These are phyloP conservation scores for Agelas oroides DNA, from an alignment of 37 sponge, comb jelly and placozoan species.

Conservation along the genomic window DNA sequence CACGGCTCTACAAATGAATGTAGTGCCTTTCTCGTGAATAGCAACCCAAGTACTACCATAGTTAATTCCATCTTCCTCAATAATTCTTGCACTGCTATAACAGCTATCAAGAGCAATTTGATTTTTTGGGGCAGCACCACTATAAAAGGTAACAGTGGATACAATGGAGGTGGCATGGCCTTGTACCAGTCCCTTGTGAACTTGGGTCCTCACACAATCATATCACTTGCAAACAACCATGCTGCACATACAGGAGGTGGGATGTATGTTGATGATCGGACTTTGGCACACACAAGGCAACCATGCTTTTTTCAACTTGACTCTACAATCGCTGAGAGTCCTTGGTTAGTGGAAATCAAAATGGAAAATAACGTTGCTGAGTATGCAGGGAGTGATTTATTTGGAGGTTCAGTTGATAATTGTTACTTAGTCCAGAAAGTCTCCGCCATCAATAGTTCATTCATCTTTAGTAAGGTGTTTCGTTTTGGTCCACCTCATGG, in stretches of 20 bases:
- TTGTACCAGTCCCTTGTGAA: background rate
- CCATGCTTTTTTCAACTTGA: background rate
- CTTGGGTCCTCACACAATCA: background rate
- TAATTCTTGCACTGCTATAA: background rate
- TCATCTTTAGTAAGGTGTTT: no score
- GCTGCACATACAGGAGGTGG: background rate
- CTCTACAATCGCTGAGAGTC: background rate
- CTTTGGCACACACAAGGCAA: background rate
- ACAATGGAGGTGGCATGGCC: background rate
- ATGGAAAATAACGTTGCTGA: background rate
- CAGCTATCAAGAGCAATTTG: background rate
- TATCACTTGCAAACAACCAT: background rate
- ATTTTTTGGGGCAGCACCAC: background rate
- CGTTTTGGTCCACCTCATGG: background rate
- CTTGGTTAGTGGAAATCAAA: background rate
- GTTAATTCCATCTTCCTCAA: background rate
- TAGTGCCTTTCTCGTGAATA: background rate
- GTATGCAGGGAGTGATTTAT: conserved; percentile 4
- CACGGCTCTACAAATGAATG: background rate
- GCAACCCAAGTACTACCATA: background rate
- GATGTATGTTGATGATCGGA: background rate
- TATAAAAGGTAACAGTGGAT: background rate
- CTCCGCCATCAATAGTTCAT: background rate
- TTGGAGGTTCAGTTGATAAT: background rate
- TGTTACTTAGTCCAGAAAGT: background rate